phyloP scores from a whole-genome alignment of 2,113 vertebrate genomes.

The Sylvicapra grimmia region DNA sequence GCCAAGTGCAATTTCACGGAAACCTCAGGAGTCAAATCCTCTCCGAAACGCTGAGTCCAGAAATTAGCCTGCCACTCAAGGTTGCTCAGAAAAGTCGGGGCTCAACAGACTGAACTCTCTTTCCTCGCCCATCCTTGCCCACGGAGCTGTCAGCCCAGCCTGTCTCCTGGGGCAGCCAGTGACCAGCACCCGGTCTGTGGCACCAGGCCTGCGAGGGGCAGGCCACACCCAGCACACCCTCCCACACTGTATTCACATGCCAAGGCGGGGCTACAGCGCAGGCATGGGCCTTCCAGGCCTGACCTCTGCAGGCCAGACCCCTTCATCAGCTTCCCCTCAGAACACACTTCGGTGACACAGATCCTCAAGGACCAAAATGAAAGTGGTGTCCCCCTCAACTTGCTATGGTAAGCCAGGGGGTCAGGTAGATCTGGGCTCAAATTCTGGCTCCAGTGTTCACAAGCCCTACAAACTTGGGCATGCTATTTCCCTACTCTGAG shows the following conservation, averaged over 20 bases:
- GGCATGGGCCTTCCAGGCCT: fast-evolving
- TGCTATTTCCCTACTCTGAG: background rate
- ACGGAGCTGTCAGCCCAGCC: background rate
- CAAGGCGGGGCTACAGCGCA: fast-evolving
- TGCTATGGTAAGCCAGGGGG: fast-evolving
- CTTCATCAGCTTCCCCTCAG: too few species aligned
- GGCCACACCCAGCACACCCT: background rate
- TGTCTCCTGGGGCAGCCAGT: background rate
- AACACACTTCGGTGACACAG: background rate
- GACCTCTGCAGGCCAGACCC: background rate
- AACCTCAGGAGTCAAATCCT: background rate
- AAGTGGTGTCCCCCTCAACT: background rate
- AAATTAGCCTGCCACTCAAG: background rate
- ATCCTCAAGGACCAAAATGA: background rate
- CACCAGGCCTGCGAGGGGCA: background rate
- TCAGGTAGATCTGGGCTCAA: background rate
- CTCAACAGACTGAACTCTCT: background rate
- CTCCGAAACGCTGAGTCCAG: background rate
- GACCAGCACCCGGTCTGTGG: background rate
- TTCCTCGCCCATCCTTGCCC: background rate
- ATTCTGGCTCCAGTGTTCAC: background rate
- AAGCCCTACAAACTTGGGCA: background rate
- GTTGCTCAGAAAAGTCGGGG: background rate
- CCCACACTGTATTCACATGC: background rate
- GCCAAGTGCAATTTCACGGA: background rate